Percentiles rank a stretch among this genome's conserved stretches.
Evolutionary conservation across 64 coral and sea anemone species (phyloP).

Genomic region (Catalaphyllia jardinei): DNA sequence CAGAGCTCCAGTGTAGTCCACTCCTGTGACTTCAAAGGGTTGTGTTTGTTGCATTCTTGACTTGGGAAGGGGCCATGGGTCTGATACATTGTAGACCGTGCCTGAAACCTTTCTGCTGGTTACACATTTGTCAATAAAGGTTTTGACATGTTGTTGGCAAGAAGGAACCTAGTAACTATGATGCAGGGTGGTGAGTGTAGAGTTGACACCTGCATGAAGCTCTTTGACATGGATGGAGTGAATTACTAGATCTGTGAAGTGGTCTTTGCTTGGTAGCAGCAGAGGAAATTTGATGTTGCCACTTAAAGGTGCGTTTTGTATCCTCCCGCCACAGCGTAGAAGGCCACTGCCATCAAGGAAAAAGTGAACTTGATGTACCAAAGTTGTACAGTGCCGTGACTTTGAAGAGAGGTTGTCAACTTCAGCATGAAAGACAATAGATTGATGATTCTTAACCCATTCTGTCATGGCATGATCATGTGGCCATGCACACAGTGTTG

Average conservation of each 20-base stretch:
- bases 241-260: constrained; percentile 9
- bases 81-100: neutral
- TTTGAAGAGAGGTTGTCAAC: constrained; percentile 35
- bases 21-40: constrained; percentile 49
- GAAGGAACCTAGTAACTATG: constrained; percentile 7
- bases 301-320: constrained; percentile 35
- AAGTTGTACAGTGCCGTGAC: neutral
- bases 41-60: neutral
- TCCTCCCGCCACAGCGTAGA: constrained; percentile 42
- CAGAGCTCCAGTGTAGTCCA: constrained; percentile 33
- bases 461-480: too few species aligned
- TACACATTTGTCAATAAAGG: neutral
- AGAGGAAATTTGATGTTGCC: constrained; percentile 5
- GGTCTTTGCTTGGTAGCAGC: constrained; percentile 9
- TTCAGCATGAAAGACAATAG: too few species aligned
- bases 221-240: neutral
- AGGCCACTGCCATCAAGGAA: constrained; percentile 42
- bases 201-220: constrained; percentile 51
- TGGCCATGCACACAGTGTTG: too few species aligned
- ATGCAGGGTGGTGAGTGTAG: constrained; percentile 24
- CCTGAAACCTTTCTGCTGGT: neutral
- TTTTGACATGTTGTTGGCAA: neutral
- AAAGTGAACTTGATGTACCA: constrained; percentile 41
- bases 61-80: neutral
- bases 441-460: too few species aligned